Evolutionary conservation across 1,140 invertebrate species (phyloP).

Genomic region (Hyposmocoma kahamanoa): DNA sequence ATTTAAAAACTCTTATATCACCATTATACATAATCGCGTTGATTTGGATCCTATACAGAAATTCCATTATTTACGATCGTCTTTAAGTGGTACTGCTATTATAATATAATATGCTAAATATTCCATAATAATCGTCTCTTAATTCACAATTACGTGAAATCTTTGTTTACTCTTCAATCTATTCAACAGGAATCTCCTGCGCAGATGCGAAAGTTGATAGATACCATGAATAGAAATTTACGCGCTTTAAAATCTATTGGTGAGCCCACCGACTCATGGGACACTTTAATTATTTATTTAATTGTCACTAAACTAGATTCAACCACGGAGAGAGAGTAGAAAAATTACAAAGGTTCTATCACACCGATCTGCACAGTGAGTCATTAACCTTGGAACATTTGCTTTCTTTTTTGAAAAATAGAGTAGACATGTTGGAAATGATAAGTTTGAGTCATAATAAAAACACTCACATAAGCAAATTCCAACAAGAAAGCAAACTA

Average conservation of each 20-base stretch:
- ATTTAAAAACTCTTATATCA: conserved; percentile 1
- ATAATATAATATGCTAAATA: no score
- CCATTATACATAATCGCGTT: neutral
- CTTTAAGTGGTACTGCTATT: conserved; percentile 3
- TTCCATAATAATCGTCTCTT: neutral
- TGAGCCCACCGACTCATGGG: neutral
- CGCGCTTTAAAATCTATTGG: neutral
- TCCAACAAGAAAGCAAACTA: no score
- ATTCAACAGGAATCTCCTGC: neutral
- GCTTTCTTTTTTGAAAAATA: neutral
- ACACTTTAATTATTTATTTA: neutral
- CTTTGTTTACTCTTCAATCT: neutral
- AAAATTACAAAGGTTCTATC: neutral
- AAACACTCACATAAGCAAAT: no score
- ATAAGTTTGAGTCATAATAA: neutral
- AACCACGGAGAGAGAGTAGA: neutral
- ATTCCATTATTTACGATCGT: conserved; percentile 7
- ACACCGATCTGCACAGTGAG: neutral
- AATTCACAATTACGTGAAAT: neutral
- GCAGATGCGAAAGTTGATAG: neutral
- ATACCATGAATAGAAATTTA: neutral
- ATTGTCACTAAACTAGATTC: neutral
- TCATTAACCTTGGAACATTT: neutral
- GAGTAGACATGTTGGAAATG: neutral
- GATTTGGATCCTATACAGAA: conserved; percentile 6